Percentiles rank a stretch among this genome's conserved stretches.
These are phyloP conservation scores for Drusus annulatus DNA, from an alignment of 1,140 invertebrate species.

Conservation along the genomic window DNA sequence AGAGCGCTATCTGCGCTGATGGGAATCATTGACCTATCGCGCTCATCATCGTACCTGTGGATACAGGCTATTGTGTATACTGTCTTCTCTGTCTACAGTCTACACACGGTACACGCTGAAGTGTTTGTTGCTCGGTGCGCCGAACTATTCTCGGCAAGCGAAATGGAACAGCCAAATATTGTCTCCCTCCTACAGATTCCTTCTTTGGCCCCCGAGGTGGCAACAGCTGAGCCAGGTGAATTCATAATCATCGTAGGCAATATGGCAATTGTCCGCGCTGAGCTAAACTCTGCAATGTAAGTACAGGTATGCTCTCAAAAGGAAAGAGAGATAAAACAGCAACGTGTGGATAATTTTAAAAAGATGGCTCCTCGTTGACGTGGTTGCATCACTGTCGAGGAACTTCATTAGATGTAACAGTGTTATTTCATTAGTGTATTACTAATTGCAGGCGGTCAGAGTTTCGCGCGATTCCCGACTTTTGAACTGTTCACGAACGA, in stretches of 20 bases:
- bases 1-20: background rate
- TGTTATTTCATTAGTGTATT: too few relatives aligned
- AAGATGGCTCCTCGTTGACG: too few relatives aligned
- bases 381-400: too few relatives aligned
- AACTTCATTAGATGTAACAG: too few relatives aligned
- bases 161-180: conserved; percentile 4
- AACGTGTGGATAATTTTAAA: background rate
- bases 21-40: conserved; percentile 16
- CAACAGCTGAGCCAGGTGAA: conserved; percentile 12
- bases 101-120: too few relatives aligned
- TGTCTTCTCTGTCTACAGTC: too few relatives aligned
- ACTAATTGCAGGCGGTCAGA: too few relatives aligned
- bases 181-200: background rate
- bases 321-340: conserved; percentile 16
- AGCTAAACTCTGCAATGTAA: background rate
- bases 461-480: too few relatives aligned
- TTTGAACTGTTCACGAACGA: too few relatives aligned
- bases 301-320: conserved; percentile 13
- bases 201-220: background rate
- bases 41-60: too few relatives aligned
- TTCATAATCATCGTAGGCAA: background rate
- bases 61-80: too few relatives aligned
- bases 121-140: background rate
- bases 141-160: conserved; percentile 7
- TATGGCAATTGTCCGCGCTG: conserved; percentile 3